phyloP scores from a whole-genome alignment of 2,797 vertebrate species.

The Oreonectes daqikongensis region DNA sequence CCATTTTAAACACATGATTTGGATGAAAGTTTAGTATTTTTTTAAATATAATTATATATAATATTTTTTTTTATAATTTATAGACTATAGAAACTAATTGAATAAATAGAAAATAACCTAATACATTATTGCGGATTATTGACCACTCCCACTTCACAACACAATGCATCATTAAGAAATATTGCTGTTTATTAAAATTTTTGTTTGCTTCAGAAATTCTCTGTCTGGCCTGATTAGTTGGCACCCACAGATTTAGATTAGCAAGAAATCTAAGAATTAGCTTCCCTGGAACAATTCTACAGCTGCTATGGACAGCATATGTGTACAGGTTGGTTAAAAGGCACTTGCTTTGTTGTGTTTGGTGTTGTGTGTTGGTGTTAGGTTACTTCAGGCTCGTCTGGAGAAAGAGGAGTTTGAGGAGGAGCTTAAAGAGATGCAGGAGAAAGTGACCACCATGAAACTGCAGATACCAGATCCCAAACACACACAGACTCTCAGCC shows the following conservation, averaged over 20 bases:
- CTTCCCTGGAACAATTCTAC: neutral
- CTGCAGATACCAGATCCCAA: conserved; percentile 73
- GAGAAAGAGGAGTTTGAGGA: conserved; percentile 94
- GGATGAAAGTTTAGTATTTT: too few species aligned
- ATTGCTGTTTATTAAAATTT: neutral
- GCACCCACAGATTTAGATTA: neutral
- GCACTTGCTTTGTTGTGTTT: conserved; percentile 37
- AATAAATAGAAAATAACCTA: neutral
- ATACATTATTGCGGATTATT: neutral
- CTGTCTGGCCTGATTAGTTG: neutral
- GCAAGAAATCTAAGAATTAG: neutral
- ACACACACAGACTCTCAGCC: conserved; percentile 74
- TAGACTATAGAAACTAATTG: too few species aligned
- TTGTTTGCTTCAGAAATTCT: neutral
- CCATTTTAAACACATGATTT: neutral
- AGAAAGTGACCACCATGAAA: conserved; percentile 74
- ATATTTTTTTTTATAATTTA: too few species aligned
- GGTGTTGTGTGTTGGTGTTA: conserved; percentile 59
- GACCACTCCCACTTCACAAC: neutral
- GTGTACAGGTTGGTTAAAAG: conserved; percentile 4
- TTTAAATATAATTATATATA: too few species aligned
- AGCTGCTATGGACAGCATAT: neutral
- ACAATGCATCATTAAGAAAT: neutral
- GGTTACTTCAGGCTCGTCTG: conserved; percentile 86
- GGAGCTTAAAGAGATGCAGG: conserved; percentile 84